Evolutionary conservation across 2,888 invertebrate genomes (phyloP).

Genomic region (Ophion costatus): DNA sequence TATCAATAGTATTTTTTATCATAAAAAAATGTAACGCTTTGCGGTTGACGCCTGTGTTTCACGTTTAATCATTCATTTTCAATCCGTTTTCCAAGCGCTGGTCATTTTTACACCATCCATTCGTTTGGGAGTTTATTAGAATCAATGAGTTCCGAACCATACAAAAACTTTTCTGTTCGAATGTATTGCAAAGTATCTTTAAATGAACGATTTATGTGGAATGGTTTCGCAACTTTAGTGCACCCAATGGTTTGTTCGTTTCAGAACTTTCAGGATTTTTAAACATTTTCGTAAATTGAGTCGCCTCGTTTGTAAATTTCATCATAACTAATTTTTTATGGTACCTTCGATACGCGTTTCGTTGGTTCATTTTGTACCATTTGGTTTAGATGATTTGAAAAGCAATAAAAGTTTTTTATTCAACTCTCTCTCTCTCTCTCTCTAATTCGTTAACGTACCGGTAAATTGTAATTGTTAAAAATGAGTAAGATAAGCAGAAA

Average conservation of each 20-base stretch:
- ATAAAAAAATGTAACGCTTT: not conserved
- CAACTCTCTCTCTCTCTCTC: not conserved
- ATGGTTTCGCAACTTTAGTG: not conserved
- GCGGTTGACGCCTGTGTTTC: conserved; percentile 1
- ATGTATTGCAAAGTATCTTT: not conserved
- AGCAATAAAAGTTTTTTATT: not conserved
- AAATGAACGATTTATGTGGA: not conserved
- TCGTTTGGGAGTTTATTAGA: conserved; percentile 1
- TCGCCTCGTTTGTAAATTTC: too few species aligned
- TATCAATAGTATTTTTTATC: not conserved
- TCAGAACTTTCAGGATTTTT: too few species aligned
- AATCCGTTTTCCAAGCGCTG: not conserved
- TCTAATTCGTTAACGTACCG: not conserved
- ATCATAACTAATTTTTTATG: too few species aligned
- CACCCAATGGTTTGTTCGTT: too few species aligned
- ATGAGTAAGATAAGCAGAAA: not conserved
- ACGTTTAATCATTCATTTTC: not conserved
- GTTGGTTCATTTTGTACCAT: too few species aligned
- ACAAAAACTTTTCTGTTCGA: not conserved
- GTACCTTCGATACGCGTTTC: too few species aligned
- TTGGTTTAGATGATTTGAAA: not conserved
- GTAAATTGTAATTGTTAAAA: conserved; percentile 1
- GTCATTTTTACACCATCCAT: not conserved
- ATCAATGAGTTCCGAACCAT: not conserved
- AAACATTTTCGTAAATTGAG: too few species aligned